phyloP scores from a whole-genome alignment of 1,140 invertebrate genomes.

The Sinella curviseta region DNA sequence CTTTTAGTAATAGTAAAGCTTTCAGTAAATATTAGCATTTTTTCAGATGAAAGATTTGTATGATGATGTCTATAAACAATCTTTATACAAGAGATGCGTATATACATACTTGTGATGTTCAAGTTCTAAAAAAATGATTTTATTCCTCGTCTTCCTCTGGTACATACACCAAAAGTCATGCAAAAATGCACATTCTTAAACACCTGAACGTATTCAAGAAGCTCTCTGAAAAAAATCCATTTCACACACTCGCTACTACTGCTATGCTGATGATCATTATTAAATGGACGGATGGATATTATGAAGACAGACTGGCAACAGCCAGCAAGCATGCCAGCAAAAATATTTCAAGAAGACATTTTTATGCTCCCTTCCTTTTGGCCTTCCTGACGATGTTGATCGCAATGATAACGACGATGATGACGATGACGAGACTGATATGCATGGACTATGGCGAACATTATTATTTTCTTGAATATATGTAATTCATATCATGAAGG shows the following conservation, averaged over 20 bases:
- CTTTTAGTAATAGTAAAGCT: too few relatives aligned
- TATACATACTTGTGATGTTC: neutral
- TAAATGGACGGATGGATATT: neutral
- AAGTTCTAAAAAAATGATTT: neutral
- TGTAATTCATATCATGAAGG: too few relatives aligned
- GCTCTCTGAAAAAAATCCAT: neutral
- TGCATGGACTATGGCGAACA: too few relatives aligned
- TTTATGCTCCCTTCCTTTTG: neutral
- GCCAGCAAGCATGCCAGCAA: neutral
- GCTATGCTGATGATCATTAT: neutral
- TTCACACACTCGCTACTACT: neutral
- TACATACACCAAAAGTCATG: neutral
- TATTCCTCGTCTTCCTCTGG: neutral
- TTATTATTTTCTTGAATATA: too few relatives aligned
- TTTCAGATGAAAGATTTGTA: conserved; percentile 20
- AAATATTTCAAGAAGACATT: neutral
- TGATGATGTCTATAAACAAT: conserved; percentile 4
- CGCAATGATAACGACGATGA: too few relatives aligned
- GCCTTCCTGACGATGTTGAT: neutral
- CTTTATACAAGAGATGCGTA: neutral
- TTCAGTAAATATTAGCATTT: conserved; percentile 25
- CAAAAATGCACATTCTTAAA: conserved; percentile 1
- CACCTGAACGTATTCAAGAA: conserved; percentile 12
- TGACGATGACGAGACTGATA: too few relatives aligned
- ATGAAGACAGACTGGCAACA: too few relatives aligned